phyloP scores from a whole-genome alignment of 2,888 invertebrate genomes.

The Nemurella pictetii region DNA sequence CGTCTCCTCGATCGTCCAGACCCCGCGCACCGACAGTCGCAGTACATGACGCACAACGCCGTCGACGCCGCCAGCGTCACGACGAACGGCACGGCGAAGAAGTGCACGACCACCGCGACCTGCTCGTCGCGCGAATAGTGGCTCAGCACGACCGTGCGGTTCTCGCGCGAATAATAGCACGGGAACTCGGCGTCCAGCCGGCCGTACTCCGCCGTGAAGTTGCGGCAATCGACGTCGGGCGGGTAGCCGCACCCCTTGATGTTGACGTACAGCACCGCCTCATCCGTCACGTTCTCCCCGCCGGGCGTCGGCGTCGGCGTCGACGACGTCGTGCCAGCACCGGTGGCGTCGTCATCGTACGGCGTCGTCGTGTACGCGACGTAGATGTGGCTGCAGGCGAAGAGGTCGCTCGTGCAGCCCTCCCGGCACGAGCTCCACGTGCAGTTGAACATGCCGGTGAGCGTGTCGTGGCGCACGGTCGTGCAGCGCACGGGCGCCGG shows the following conservation, averaged over 20 bases:
- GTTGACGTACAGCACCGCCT: constrained; percentile 72
- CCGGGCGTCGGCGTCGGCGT: constrained; percentile 33
- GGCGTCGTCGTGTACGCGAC: constrained; percentile 56
- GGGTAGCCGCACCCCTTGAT: constrained; percentile 86
- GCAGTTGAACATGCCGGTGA: constrained; percentile 75
- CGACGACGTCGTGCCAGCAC: constrained; percentile 28
- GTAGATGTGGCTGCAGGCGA: constrained; percentile 68
- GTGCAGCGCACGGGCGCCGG: constrained; percentile 73
- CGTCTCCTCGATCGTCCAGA: constrained; percentile 46
- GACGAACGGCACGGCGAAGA: constrained; percentile 81
- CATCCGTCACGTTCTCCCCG: constrained; percentile 52
- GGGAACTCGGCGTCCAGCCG: constrained; percentile 68
- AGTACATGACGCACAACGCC: constrained; percentile 83
- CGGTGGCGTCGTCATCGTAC: constrained; percentile 13
- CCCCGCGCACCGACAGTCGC: constrained; percentile 75
- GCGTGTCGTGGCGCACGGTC: constrained; percentile 70
- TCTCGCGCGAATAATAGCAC: constrained; percentile 65
- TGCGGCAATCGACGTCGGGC: constrained; percentile 73
- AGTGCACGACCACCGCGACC: constrained; percentile 79
- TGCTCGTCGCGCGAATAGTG: constrained; percentile 82
- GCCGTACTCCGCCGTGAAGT: constrained; percentile 72
- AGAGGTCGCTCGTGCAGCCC: constrained; percentile 79
- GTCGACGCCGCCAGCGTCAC: constrained; percentile 83
- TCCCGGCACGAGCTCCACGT: constrained; percentile 80
- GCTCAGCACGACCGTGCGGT: constrained; percentile 80